Percentiles rank a stretch among this genome's conserved stretches.
Evolutionary conservation across 1,140 invertebrate species (phyloP).

Genomic region (Bombyx mandarina): DNA sequence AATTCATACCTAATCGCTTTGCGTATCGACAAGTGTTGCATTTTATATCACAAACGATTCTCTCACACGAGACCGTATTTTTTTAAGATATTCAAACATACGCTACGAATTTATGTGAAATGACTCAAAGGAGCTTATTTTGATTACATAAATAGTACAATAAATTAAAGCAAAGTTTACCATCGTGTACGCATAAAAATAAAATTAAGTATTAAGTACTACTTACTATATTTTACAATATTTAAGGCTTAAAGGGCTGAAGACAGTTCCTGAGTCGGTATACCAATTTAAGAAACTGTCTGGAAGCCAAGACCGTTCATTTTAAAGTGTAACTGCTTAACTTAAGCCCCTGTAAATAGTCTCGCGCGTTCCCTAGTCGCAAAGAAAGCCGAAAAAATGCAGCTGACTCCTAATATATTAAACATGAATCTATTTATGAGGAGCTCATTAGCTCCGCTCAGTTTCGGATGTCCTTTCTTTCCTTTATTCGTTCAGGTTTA

Average conservation of each 20-base stretch:
- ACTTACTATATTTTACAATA: too few species aligned
- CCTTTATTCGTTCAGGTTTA: background rate
- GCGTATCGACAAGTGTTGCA: slow-evolving; percentile 58
- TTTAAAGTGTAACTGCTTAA: slow-evolving; percentile 30
- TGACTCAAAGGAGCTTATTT: too few species aligned
- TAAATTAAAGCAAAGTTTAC: too few species aligned
- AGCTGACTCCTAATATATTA: slow-evolving; percentile 57
- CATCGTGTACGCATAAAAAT: too few species aligned
- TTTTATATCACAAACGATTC: slow-evolving; percentile 27
- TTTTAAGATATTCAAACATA: too few species aligned
- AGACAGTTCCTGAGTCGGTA: too few species aligned
- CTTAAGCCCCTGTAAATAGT: slow-evolving; percentile 45
- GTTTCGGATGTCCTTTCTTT: slow-evolving; percentile 19
- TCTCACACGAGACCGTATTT: background rate
- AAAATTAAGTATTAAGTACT: too few species aligned
- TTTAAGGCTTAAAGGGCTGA: too few species aligned
- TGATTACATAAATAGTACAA: too few species aligned
- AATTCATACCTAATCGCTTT: slow-evolving; percentile 59
- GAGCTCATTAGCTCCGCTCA: slow-evolving; percentile 47
- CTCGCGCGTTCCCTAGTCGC: slow-evolving; percentile 23
- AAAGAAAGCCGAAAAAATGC: slow-evolving; percentile 57
- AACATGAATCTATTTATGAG: slow-evolving; percentile 56
- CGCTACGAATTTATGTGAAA: too few species aligned
- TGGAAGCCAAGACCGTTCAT: too few species aligned
- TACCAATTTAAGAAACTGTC: too few species aligned